Conservation (phyloP, 2,797 vertebrate species). For the Dipus sagitta region DNA sequence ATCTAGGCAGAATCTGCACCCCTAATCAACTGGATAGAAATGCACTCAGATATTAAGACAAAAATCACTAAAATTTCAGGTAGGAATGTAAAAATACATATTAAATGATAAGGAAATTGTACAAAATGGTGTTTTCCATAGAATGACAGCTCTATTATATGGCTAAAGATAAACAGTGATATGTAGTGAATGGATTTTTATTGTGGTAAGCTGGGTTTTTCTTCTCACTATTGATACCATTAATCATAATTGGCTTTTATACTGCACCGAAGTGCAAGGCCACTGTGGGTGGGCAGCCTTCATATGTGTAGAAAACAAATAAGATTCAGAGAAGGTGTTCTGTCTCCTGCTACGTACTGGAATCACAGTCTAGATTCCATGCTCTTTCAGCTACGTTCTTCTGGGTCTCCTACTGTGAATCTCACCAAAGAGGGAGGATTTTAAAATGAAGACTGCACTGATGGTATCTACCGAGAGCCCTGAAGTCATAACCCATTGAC, state of each 20-base stretch:
- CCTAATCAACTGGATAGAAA: background rate
- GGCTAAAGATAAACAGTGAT: background rate
- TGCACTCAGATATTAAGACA: background rate
- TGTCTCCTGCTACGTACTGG: background rate
- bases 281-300: background rate
- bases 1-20: no score
- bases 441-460: background rate
- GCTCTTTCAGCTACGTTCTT: fast-evolving
- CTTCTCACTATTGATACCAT: background rate
- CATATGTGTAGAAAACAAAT: background rate
- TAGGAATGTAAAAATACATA: background rate
- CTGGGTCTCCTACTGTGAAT: background rate
- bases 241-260: background rate
- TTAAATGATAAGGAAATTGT: background rate
- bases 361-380: background rate
- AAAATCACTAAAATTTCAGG: background rate
- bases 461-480: background rate
- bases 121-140: background rate
- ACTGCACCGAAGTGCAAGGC: background rate
- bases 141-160: background rate
- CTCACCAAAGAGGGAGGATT: background rate
- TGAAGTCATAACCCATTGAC: background rate
- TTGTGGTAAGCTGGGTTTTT: background rate
- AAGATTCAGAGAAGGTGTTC: background rate
- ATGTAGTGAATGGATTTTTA: background rate